A percentile compares a stretch with the other conserved stretches of the same genome.
Conservation (phyloP, 2,888 invertebrate genomes). For the Hypolimnas misippus region DNA sequence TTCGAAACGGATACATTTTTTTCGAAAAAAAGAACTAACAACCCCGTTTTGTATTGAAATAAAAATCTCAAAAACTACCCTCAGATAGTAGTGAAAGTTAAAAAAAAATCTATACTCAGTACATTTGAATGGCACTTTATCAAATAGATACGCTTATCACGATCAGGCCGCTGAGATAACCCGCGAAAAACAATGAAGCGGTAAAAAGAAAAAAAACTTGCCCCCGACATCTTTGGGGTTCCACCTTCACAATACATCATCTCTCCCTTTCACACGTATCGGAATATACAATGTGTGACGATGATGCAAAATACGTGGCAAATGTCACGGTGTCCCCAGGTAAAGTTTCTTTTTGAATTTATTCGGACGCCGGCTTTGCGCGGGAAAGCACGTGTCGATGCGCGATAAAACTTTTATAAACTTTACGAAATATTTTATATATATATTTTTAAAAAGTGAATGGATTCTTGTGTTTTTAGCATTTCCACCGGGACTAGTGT, state of each 20-base stretch:
- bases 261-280: constrained; percentile 48
- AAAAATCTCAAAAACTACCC: constrained; percentile 7
- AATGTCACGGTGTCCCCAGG: constrained; percentile 72
- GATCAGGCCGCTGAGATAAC: constrained; percentile 66
- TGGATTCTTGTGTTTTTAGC: constrained; percentile 29
- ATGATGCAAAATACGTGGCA: constrained; percentile 59
- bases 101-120: not conserved
- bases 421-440: constrained; percentile 53
- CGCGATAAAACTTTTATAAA: constrained; percentile 46
- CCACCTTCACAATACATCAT: constrained; percentile 66
- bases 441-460: no score
- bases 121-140: constrained; percentile 57
- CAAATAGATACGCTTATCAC: constrained; percentile 58
- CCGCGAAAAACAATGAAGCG: constrained; percentile 70
- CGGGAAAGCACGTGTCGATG: constrained; percentile 74
- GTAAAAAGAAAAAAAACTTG: constrained; percentile 54
- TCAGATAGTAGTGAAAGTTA: constrained; percentile 20
- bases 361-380: constrained; percentile 79
- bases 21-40: not conserved
- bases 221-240: constrained; percentile 61
- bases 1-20: not conserved
- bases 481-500: constrained; percentile 45
- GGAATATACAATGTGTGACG: constrained; percentile 43
- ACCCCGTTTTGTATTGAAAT: not conserved
- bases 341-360: constrained; percentile 63